Evolutionary conservation across 2,797 vertebrate species (phyloP).

Genomic region (Anguilla marmorata): DNA sequence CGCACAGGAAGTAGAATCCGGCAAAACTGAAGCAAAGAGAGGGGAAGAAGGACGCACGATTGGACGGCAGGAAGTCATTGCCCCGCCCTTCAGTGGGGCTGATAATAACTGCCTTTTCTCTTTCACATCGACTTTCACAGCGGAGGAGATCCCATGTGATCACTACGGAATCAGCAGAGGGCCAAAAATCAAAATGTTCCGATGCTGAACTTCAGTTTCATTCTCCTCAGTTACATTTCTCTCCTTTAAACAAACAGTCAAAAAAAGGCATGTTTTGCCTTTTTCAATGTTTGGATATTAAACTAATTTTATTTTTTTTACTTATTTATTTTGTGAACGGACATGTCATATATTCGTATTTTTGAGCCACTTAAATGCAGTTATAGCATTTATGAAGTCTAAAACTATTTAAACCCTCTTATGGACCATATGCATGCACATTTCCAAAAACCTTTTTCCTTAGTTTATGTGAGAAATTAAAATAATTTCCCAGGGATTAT

Average conservation of each 20-base stretch:
- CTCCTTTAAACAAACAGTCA: constrained; percentile 70
- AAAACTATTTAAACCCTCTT: constrained; percentile 62
- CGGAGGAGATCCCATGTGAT: constrained; percentile 56
- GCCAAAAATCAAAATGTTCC: constrained; percentile 67
- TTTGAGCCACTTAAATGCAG: constrained; percentile 63
- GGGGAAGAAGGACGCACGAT: constrained; percentile 40
- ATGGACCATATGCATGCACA: constrained; percentile 55
- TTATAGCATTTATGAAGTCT: constrained; percentile 64
- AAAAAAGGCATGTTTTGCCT: constrained; percentile 58
- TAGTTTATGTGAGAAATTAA: constrained; percentile 55
- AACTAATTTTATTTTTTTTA: constrained; percentile 58
- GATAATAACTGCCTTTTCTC: constrained; percentile 32
- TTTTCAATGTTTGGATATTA: constrained; percentile 65
- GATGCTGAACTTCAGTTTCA: constrained; percentile 62
- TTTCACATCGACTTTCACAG: constrained; percentile 59
- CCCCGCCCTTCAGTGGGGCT: constrained; percentile 19
- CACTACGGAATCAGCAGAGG: constrained; percentile 61
- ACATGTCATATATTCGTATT: constrained; percentile 69
- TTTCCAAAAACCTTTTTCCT: constrained; percentile 56
- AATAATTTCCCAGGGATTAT: constrained; percentile 61
- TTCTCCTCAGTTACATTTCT: constrained; percentile 70
- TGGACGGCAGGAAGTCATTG: constrained; percentile 47
- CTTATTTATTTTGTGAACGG: constrained; percentile 26
- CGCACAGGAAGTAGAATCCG: constrained; percentile 51
- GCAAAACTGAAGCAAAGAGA: constrained; percentile 57